Conservation (phyloP, 2,797 vertebrate genomes). For the Sebastes minor region DNA sequence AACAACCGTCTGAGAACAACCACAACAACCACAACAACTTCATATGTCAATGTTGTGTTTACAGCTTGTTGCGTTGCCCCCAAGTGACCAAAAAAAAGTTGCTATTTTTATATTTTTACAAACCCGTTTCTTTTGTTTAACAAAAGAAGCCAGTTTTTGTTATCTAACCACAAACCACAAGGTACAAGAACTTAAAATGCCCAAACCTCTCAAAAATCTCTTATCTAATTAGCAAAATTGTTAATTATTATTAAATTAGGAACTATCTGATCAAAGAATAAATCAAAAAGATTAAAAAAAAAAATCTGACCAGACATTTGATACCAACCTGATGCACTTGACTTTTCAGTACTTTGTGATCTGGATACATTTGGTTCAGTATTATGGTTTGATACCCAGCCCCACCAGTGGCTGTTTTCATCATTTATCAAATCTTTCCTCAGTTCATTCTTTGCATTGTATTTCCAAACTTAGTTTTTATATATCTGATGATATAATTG, state of each 20-base stretch:
- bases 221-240: neutral
- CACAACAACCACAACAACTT: neutral
- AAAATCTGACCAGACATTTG: neutral
- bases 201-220: neutral
- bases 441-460: neutral
- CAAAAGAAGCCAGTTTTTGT: neutral
- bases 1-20: neutral
- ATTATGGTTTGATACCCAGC: neutral
- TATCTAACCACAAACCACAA: neutral
- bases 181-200: neutral
- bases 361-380: neutral
- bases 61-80: neutral
- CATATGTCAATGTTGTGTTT: neutral
- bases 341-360: neutral
- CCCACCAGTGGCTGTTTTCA: neutral
- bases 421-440: neutral
- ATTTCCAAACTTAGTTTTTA: neutral
- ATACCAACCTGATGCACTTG: neutral
- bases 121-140: neutral
- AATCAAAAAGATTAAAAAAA: neutral
- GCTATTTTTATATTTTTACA: neutral
- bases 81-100: neutral
- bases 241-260: neutral
- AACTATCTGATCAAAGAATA: neutral
- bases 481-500: neutral